Evolutionary conservation across 2,797 vertebrate genomes (phyloP).

Genomic region (Dicrostonyx torquatus): DNA sequence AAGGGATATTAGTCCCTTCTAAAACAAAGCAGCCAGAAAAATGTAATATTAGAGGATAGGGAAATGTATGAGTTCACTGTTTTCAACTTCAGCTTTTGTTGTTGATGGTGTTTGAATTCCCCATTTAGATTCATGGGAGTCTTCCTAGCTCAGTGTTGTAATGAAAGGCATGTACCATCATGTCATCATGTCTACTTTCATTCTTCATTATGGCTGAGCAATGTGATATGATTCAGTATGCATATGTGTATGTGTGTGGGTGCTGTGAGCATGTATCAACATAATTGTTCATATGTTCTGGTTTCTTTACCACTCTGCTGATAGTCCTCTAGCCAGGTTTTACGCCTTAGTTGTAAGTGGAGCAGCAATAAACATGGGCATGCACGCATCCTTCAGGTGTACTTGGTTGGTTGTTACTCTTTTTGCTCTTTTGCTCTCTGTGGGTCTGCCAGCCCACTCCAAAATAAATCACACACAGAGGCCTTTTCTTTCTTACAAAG

Average conservation of each 20-base stretch:
- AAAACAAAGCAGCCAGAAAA: neutral
- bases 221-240: neutral
- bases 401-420: neutral
- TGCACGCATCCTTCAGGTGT: neutral
- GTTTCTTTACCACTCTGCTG: neutral
- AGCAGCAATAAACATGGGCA: neutral
- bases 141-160: neutral
- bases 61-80: neutral
- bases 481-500: neutral
- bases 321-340: neutral
- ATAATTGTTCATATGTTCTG: neutral
- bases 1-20: no score
- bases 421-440: neutral
- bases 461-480: neutral
- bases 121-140: neutral
- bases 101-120: neutral
- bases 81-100: neutral
- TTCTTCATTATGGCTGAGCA: neutral
- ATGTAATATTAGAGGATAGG: neutral
- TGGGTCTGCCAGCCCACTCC: neutral
- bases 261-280: neutral
- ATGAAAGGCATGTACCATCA: neutral
- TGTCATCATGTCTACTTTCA: neutral
- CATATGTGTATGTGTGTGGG: neutral
- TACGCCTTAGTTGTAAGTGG: neutral